Evolutionary conservation across 2,888 invertebrate genomes (phyloP), one percentile per base, ranked within the genome.

Genomic region (Caradrina kadenii): DNA sequence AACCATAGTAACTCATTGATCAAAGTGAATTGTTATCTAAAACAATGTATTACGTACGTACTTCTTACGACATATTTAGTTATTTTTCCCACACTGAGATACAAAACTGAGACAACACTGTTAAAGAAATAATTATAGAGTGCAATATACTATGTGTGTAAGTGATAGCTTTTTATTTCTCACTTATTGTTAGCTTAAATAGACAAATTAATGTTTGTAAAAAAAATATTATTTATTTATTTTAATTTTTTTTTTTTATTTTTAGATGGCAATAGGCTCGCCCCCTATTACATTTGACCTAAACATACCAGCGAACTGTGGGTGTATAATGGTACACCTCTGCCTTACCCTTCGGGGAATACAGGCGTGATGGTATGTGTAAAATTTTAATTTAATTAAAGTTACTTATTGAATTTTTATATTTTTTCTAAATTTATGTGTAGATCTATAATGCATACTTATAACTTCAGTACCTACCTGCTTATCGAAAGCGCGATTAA

Each of bases 61-160:
- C 22, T 68, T 4, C 19, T 45, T 19, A 21, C 3, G 17, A 66
- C 17, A 42, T 60, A 50, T 73, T 73, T 56, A 58, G 45, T 59
- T 50, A 63, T 19, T 45, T 61, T 76, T 81, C 81, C 62, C 76
- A 82, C 79, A 60, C 50, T 49, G 8, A n/a, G 71, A 81, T 71
- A 52, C 59, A 35, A 59, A 77, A 69, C 77, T 72, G 8, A n/a
- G 11, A 61, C 49, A 52, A 17, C 35, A 67, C 49, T 54, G 31
- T 52, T 63, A 13, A 31, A 49, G 21, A 76, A 70, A 54, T 65
- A 68, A 79, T 76, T 76, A 63, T 55, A 69, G 45, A 66, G 42
- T 55, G 49, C 54, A 56, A 56, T 68, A 68, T 53, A 45, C 62
- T 69, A 67, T 22, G 50, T 60, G 53, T 56, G 53, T 79, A 65